A percentile compares a stretch with the other conserved stretches of the same genome.
Conservation (phyloP, 2,888 invertebrate genomes). For the Mellilla xanthometata region DNA sequence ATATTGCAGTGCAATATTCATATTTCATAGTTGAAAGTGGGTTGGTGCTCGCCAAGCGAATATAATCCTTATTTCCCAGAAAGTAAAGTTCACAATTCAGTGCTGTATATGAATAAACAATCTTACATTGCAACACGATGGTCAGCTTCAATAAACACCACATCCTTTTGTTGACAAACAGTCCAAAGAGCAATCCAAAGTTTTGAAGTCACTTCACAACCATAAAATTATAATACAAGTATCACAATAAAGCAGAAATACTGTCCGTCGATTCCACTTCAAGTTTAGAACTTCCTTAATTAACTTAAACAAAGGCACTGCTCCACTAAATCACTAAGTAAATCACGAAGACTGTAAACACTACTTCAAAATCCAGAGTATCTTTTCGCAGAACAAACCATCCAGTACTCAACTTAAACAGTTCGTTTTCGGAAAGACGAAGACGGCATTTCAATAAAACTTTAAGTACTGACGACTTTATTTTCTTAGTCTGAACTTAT, state of each 20-base stretch:
- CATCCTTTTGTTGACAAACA: conserved; percentile 43
- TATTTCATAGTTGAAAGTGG: conserved; percentile 15
- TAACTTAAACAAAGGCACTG: neutral
- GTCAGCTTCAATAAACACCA: conserved; percentile 58
- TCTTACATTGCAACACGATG: conserved; percentile 66
- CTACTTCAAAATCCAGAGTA: neutral
- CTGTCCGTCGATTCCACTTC: neutral
- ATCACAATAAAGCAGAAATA: neutral
- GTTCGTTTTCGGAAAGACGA: too few species aligned
- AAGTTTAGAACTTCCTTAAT: neutral
- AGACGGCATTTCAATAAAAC: too few species aligned
- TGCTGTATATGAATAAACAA: conserved; percentile 9
- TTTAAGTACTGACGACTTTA: too few species aligned
- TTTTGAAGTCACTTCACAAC: conserved; percentile 17
- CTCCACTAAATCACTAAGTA: neutral
- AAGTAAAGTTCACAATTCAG: neutral
- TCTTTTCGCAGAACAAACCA: neutral
- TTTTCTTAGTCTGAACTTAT: too few species aligned
- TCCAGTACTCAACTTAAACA: neutral
- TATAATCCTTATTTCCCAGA: neutral
- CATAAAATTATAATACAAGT: conserved; percentile 1
- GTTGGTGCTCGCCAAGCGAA: conserved; percentile 1
- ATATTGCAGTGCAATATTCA: conserved; percentile 14
- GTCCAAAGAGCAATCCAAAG: conserved; percentile 26
- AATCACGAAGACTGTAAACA: neutral